These are phyloP conservation scores for Fregata magnificens DNA, from an alignment of 2,113 vertebrate genomes.

Conservation along the genomic window DNA sequence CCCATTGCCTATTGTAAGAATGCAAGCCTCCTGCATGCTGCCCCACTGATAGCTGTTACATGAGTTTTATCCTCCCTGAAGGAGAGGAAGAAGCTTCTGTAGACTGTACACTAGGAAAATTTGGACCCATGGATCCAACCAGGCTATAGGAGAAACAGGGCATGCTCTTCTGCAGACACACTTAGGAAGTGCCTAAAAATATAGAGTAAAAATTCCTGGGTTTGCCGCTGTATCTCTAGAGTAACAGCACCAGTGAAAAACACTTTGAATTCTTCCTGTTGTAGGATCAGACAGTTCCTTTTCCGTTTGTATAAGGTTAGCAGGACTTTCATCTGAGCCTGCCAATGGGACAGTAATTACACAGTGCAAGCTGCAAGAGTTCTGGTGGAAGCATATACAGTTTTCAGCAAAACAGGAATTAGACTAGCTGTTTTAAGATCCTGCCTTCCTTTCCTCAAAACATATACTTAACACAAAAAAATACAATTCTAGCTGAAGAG, in stretches of 20 bases:
- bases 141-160: background rate
- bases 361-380: background rate
- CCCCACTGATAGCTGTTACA: background rate
- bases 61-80: background rate
- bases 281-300: background rate
- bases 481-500: background rate
- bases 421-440: background rate
- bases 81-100: background rate
- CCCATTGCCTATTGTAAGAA: background rate
- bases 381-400: background rate
- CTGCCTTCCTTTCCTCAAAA: background rate
- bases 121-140: background rate
- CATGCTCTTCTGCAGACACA: background rate
- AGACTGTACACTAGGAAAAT: background rate
- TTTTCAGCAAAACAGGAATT: background rate
- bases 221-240: background rate
- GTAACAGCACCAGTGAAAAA: background rate
- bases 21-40: background rate
- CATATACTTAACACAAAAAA: background rate
- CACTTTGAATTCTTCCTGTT: background rate
- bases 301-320: background rate
- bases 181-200: background rate
- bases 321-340: background rate
- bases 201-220: background rate
- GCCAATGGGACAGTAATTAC: background rate